A percentile compares a stretch with the other conserved stretches of the same genome.
These are phyloP conservation scores for Agrochola circellaris DNA, from an alignment of 2,888 invertebrate genomes.

Conservation along the genomic window DNA sequence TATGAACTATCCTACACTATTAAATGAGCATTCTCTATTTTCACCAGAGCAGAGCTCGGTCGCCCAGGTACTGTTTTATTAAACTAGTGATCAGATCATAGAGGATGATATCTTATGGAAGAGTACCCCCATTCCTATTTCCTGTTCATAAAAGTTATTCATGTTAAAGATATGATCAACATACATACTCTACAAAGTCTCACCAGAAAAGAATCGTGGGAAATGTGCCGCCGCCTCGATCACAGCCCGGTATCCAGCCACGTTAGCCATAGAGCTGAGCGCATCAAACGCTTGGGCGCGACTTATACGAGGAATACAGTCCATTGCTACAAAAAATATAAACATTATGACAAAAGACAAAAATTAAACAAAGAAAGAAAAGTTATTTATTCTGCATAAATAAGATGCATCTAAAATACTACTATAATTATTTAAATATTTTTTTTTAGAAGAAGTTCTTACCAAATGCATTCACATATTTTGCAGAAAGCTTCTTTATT, in stretches of 20 bases:
- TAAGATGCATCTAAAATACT: not conserved
- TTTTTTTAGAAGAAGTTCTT: conserved; percentile 69
- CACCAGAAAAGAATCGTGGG: conserved; percentile 97
- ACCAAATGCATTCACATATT: conserved; percentile 95
- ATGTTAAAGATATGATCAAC: not conserved
- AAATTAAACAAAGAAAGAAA: not conserved
- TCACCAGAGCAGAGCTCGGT: no score
- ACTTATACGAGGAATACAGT: conserved; percentile 96
- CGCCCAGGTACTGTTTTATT: no score
- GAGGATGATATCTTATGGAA: not conserved
- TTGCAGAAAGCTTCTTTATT: conserved; percentile 92
- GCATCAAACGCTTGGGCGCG: conserved; percentile 97
- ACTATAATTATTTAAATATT: not conserved
- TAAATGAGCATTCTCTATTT: no score
- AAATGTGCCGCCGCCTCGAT: conserved; percentile 97
- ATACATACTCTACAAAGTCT: conserved; percentile 32
- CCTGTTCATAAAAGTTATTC: not conserved
- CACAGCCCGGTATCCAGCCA: conserved; percentile 96
- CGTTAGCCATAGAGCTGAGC: conserved; percentile 97
- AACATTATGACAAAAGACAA: not conserved
- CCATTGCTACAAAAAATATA: conserved; percentile 92
- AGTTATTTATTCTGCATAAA: not conserved
- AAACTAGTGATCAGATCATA: not conserved
- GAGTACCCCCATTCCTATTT: not conserved
- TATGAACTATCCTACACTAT: no score